phyloP scores from a whole-genome alignment of 2,888 invertebrate species.

The Limnephilus rhombicus region DNA sequence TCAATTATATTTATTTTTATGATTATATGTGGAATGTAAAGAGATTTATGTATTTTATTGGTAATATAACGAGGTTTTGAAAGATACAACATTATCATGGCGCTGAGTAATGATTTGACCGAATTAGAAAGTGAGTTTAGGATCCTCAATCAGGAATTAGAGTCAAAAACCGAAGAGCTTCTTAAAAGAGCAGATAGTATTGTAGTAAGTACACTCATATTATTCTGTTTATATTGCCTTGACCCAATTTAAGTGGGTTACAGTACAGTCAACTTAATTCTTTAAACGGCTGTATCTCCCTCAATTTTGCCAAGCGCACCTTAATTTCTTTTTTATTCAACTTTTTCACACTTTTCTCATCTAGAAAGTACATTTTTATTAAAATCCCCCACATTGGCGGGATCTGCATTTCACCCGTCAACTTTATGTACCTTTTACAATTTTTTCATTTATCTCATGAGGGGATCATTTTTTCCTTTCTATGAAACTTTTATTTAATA shows the following conservation, averaged over 20 bases:
- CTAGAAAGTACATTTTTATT: too few species aligned
- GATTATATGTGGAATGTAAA: not conserved
- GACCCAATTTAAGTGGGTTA: not conserved
- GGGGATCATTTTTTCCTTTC: not conserved
- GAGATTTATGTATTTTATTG: not conserved
- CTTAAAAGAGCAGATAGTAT: constrained; percentile 63
- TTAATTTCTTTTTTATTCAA: too few species aligned
- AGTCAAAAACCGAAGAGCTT: constrained; percentile 60
- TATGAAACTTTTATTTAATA: not conserved
- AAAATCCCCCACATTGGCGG: too few species aligned
- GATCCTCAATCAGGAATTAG: constrained; percentile 60
- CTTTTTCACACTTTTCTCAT: too few species aligned
- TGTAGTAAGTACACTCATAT: constrained; percentile 48
- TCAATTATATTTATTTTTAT: not conserved
- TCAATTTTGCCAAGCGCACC: too few species aligned
- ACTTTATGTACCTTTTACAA: too few species aligned
- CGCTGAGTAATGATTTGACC: constrained; percentile 54
- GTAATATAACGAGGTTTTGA: not conserved
- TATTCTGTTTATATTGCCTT: not conserved
- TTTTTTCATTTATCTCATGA: not conserved
- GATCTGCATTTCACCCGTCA: too few species aligned
- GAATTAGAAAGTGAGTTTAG: constrained; percentile 62
- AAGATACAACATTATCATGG: constrained; percentile 26
- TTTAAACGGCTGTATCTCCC: too few species aligned
- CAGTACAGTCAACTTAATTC: not conserved